Conservation (phyloP, 2,797 vertebrate species). For the Coilia nasus region DNA sequence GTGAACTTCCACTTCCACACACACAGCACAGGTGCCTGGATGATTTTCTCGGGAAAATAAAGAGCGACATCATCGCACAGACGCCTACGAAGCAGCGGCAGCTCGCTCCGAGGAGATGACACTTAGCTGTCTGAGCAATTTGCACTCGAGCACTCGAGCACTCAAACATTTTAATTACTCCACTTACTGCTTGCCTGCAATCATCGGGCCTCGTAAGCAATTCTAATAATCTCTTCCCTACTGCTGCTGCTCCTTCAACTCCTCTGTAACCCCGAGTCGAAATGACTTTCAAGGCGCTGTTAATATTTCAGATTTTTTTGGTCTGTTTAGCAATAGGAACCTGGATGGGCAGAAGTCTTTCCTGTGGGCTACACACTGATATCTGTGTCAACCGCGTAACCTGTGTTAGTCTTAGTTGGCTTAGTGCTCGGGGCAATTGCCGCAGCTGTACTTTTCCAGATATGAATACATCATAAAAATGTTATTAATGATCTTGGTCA, state of each 20-base stretch:
- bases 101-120: constrained; percentile 30
- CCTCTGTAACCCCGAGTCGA: not conserved
- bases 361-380: not conserved
- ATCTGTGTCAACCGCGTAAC: not conserved
- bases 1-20: not conserved
- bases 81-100: not conserved
- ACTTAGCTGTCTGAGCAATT: constrained; percentile 45
- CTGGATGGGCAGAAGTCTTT: not conserved
- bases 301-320: not conserved
- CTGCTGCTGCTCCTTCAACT: not conserved
- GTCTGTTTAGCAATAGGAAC: not conserved
- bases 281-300: not conserved
- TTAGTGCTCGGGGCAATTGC: not conserved
- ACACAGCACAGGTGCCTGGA: not conserved
- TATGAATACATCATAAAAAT: not conserved
- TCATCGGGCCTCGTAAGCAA: constrained; percentile 24
- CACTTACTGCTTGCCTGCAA: constrained; percentile 23
- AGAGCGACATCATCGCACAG: not conserved
- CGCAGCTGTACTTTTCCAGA: not conserved
- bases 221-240: not conserved
- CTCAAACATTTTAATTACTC: constrained; percentile 41
- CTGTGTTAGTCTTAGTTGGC: not conserved
- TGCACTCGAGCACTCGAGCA: constrained; percentile 40
- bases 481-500: not conserved
- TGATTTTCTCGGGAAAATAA: not conserved